Base-by-base conservation (phyloP, 2,888 invertebrate species). In the Tuberolachnus salignus region DNA sequence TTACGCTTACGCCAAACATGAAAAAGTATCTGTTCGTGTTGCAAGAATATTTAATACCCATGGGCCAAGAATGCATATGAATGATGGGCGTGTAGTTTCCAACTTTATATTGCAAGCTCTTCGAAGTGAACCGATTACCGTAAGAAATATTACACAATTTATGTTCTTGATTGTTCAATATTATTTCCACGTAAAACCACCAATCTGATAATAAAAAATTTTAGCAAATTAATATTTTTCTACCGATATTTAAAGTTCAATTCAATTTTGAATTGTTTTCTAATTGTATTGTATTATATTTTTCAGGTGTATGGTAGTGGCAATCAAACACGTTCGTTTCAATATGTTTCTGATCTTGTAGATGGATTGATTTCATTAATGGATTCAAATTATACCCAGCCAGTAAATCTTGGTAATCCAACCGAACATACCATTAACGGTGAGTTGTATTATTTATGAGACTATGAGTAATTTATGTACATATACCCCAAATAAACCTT, bases 41-140 rank as follows among this genome's bases (percentile, higher is more conserved):
- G 99, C 99, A 1, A 89, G 99, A 82, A 99, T 99, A 83, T 99
- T 99, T 86, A 99, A 99, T 86, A 99, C 99, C 0, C 99, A 96
- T 85, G 99, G 99, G 0, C 99, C 99, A 0, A 87, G 99, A 83
- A 99, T 99, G 99, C 98, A 98, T 84, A 95, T 96, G 90, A 95
- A 97, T 82, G 99, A 99, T 86, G 99, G 99, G 1, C 89, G 99
- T 55, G 98, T 99, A 0, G 98, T 99, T 1, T 98, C 98, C 16
- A 99, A 99, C 87, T 99, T 99, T 84, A 95, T 99, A 82, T 89
- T 98, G 82, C 98, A 99, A 87, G 96, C 98, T 0, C 87, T 99
- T 80, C 94, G 97, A 85, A 94, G 95, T 85, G 91, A 97, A 84
- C 93, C 95, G 3, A 95, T 99, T 75, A 98, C 98, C 4, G 95